These are phyloP conservation scores for Dasyurus viverrinus DNA, from an alignment of 2,113 vertebrate genomes.

Conservation along the genomic window DNA sequence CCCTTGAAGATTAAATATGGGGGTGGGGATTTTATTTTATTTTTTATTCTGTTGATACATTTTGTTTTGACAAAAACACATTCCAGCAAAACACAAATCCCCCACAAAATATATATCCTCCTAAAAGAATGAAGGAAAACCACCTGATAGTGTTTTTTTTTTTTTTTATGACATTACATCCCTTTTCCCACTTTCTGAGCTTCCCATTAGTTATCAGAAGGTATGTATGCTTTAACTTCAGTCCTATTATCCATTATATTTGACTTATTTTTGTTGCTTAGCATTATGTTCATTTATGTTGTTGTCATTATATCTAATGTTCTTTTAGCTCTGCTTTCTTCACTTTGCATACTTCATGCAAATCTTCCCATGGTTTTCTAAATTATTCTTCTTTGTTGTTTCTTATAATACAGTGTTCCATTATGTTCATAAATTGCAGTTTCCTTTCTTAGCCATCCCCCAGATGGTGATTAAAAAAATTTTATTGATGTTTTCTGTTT, in stretches of 20 bases:
- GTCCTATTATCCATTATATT: background rate
- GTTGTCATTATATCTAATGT: background rate
- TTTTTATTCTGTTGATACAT: background rate
- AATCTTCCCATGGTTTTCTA: background rate
- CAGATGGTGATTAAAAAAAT: background rate
- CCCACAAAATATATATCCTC: background rate
- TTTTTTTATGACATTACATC: background rate
- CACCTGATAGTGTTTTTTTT: background rate
- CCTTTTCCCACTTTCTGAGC: background rate
- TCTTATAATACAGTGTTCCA: background rate
- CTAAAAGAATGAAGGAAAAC: background rate
- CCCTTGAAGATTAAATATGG: constrained; percentile 21
- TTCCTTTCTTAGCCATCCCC: background rate
- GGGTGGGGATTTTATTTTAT: background rate
- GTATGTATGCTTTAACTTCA: background rate
- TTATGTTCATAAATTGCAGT: background rate
- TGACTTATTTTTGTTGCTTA: background rate
- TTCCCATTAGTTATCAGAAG: background rate
- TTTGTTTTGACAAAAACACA: background rate
- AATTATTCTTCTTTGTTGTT: background rate
- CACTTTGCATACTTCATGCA: background rate
- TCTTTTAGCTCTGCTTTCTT: background rate
- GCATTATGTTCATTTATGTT: background rate
- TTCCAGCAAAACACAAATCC: background rate
- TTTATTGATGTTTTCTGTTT: background rate